Evolutionary conservation across 1,140 invertebrate species (phyloP), one percentile per base, ranked within the genome.

Genomic region (Drosophila nasuta): DNA sequence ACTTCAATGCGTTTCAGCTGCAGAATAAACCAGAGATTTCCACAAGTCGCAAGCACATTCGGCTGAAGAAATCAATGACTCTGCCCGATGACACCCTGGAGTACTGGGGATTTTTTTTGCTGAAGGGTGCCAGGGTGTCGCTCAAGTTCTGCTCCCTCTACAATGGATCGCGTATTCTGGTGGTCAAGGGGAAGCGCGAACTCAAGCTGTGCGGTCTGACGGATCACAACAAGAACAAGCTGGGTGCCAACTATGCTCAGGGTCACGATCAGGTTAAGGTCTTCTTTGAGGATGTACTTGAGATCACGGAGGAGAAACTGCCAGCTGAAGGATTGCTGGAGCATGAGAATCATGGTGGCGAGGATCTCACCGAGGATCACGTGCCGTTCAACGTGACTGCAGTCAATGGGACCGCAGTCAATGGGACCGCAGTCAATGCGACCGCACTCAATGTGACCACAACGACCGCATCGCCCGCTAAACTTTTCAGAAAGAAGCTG

Each of bases 51-150:
- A 97, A 96, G 93, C 96, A 96, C 85, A 95, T 97, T 77, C 93
- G 95, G 71, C 93, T 97, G 81, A 96, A 95, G 82, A 97, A 97
- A 87, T 96, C 96, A 48, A 96, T 97, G 95, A 95, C 93, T 7
- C 92, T 97, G 74, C 96, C 96, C 1, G 97, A 97, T 93, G 97
- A 97, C 83, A 96, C 96, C 20, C 93, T 97, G 38, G 96, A 97
- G 92, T 97, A 97, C 93, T 97, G 96, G 96, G 96, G 97, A 20
- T 98, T 97, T 93, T 97, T 96, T 93, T 92, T 98, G 11, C 94
- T 96, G 20, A 94, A 95, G 91, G 96, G 96, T 13, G 96, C 96
- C 10, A 95, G 93, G 11, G 96, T 97, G 1, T 94, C 94, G 54
- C 93, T 97, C 6, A 96, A 96, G 76, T 95, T 96, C 41, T 98